Evolutionary conservation across 2,797 vertebrate genomes (phyloP), one percentile per base, ranked within the genome.

Genomic region (Coregonus suidteri): DNA sequence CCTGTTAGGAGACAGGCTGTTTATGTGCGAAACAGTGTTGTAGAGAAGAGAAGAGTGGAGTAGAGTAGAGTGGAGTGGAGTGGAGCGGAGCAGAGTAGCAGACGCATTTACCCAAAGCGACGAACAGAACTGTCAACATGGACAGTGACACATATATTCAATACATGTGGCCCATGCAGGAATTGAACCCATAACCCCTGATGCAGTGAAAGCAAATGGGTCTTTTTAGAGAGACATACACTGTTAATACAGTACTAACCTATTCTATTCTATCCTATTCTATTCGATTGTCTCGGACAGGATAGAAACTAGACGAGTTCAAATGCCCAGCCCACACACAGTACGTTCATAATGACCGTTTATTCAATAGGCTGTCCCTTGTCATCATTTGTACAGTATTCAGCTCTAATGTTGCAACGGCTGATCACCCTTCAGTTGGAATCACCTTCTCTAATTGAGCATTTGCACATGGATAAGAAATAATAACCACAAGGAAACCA

Each of bases 391-490:
- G 41, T 34, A 16, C 16, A 47, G 35, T 4, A 18, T 62, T 41
- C 51, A 34, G 7, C 14, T n/a, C 14, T 62, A 59, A 71, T 47
- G 35, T 66, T 62, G 64, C 62, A 67, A 70, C 78, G 77, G 80
- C 81, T 88, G 80, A 88, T 88, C 78, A 77, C 71, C 56, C 3
- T 74, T 59, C 78, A 3, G 67, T 51, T 52, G 2, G 81, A 82
- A 88, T 82, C 77, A 90, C 71, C 51, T 77, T 80, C 77, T 51
- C 18, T 74, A 87, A 88, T 75, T 82, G 73, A 87, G 88, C 76
- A 81, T 71, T 75, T 78, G 81, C 74, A 79, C 74, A 83, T 76
- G 56, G 77, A 86, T 87, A 20, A 79, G 73, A 84, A 77, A 82
- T 65, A 85, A 82, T 79, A 82, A 75, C 79, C 77, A 76, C 41